These are phyloP conservation scores for Eunapius fragilis DNA, from an alignment of 37 sponge, comb jelly and placozoan genomes.

Conservation along the genomic window DNA sequence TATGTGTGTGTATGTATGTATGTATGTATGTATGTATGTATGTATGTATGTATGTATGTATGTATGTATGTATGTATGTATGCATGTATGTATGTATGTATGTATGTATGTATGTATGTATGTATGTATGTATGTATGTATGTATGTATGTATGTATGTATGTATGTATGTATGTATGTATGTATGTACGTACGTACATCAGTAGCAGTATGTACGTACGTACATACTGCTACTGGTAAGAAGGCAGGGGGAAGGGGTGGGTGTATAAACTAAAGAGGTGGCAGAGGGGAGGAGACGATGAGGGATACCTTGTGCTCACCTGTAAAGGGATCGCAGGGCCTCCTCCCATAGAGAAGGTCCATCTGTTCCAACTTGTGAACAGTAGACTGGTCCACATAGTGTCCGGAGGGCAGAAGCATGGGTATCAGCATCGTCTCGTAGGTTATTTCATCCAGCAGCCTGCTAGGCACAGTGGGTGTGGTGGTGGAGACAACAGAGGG, in stretches of 20 bases:
- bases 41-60: too few species aligned
- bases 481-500: background rate
- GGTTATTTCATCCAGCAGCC: slow-evolving; percentile 71
- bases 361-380: slow-evolving; percentile 42
- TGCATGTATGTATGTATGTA: too few species aligned
- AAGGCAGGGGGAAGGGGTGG: background rate
- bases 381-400: slow-evolving; percentile 76
- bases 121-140: too few species aligned
- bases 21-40: too few species aligned
- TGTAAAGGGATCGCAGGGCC: slow-evolving; percentile 83
- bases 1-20: background rate
- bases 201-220: too few species aligned
- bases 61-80: too few species aligned
- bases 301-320: slow-evolving; percentile 16
- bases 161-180: too few species aligned
- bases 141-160: too few species aligned
- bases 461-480: background rate
- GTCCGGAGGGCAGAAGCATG: slow-evolving; percentile 83
- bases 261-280: background rate
- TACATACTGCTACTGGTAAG: background rate
- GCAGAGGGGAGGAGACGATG: background rate
- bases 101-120: too few species aligned
- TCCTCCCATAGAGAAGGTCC: slow-evolving; percentile 59
- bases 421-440: slow-evolving; percentile 75
- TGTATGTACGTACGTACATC: background rate